Conservation (phyloP, 1,140 invertebrate genomes). For the Drosophila simulans region DNA sequence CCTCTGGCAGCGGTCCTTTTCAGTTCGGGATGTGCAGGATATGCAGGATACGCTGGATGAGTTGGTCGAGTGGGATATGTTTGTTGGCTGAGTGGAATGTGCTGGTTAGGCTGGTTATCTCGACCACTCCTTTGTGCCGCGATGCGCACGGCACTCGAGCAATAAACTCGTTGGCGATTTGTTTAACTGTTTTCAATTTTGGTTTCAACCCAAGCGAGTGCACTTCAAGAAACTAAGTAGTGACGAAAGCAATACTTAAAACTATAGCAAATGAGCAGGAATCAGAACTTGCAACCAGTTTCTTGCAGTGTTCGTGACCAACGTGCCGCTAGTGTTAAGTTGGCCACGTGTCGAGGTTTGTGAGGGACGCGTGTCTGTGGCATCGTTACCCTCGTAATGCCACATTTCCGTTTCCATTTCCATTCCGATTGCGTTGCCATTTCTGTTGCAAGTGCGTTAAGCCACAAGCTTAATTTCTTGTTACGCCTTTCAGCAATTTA, state of each 20-base stretch:
- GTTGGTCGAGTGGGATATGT: conserved; percentile 4
- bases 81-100: conserved; percentile 8
- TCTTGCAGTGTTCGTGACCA: conserved; percentile 11
- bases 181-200: conserved; percentile 83
- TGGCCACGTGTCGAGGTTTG: conserved; percentile 71
- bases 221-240: conserved; percentile 1
- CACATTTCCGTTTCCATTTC: conserved; percentile 42
- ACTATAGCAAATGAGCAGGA: background rate
- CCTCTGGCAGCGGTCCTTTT: conserved; percentile 34
- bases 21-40: conserved; percentile 23
- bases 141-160: conserved; percentile 30
- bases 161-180: conserved; percentile 76
- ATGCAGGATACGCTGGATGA: conserved; percentile 19
- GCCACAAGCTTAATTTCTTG: conserved; percentile 63
- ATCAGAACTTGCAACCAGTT: too few relatives aligned
- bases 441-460: conserved; percentile 57
- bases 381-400: conserved; percentile 13
- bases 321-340: too few relatives aligned
- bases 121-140: conserved; percentile 35
- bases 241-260: background rate
- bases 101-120: conserved; percentile 47
- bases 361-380: conserved; percentile 59
- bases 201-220: conserved; percentile 63
- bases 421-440: conserved; percentile 48
- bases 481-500: conserved; percentile 70